Evolutionary conservation across 2,888 invertebrate genomes (phyloP).

Genomic region (Odontocerum albicorne): DNA sequence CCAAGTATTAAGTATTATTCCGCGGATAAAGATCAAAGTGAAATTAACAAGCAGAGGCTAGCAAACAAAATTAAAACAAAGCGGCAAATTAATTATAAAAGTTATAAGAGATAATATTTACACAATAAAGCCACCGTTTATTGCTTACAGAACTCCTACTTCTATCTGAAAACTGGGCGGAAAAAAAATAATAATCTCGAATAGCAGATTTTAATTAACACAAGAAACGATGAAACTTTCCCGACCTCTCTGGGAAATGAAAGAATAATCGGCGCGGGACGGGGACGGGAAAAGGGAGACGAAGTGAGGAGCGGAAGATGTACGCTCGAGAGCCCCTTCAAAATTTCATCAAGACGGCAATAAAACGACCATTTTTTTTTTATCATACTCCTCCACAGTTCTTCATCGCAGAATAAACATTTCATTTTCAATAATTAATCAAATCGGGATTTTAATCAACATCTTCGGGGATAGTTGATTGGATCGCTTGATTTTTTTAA

Average conservation of each 20-base stretch:
- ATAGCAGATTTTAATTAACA: conserved; percentile 32
- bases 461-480: background rate
- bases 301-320: conserved; percentile 11
- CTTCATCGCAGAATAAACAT: conserved; percentile 4
- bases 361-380: conserved; percentile 11
- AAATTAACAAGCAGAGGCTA: background rate
- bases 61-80: conserved; percentile 34
- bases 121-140: conserved; percentile 36
- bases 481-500: background rate
- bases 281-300: conserved; percentile 19
- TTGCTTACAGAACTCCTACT: conserved; percentile 33
- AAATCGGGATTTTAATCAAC: background rate
- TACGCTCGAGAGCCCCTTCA: conserved; percentile 19
- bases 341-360: conserved; percentile 13
- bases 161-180: conserved; percentile 16
- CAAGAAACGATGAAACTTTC: conserved; percentile 13
- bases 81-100: conserved; percentile 34
- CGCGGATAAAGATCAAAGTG: background rate
- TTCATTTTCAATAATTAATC: conserved; percentile 8
- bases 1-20: background rate
- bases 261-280: conserved; percentile 21
- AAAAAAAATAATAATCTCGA: conserved; percentile 25
- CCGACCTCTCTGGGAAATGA: conserved; percentile 12
- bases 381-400: conserved; percentile 4
- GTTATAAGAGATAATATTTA: conserved; percentile 36